Evolutionary conservation across 1,140 invertebrate species (phyloP), one percentile per base, ranked within the genome.

Genomic region (Temnothorax nylanderi): DNA sequence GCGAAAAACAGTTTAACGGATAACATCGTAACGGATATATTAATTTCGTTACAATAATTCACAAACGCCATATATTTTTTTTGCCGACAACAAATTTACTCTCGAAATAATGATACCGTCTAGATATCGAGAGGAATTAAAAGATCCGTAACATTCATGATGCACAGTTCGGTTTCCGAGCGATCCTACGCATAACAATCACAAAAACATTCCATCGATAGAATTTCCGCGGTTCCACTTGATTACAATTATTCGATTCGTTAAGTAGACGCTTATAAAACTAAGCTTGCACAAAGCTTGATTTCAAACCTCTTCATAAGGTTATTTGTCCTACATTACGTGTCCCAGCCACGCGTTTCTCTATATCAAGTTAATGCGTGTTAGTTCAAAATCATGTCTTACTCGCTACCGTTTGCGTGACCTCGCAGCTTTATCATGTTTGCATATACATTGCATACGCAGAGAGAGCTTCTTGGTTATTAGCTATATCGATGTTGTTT

Each of bases 241-340:
- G 6, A 69, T 37, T 41, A 16, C 44, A 34, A 80, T 74, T 7
- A 37, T 80, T 69, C 13, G 26, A 65, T 49, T 69, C 32, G n/a
- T 78, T 80, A 80, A 80, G 34, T 54, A 80, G 11, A 51, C n/a
- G 44, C 32, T 80, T 80, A 80, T 80, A 80, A 80, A 80, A 80
- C 47, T 80, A 80, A 80, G n/a, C 77, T 26, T 49, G 47, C 16
- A 16, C 21, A 13, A 69, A 67, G 32, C 47, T 18, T 37, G 49
- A 37, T 37, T 56, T 56, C 54, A 21, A 58, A 41, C 16, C n/a
- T 80, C 32, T 18, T 51, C n/a, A 37, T n/a, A 26, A 69, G 13
- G 69, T 37, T 5, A 54, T n/a, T 80, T 44, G 37, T 60, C 34
- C 37, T 51, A 80, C 10, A 10, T 47, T 47, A 47, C 47, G 47